A percentile compares a stretch with the other conserved stretches of the same genome.
These are phyloP conservation scores for Idris sp. DNA, from an alignment of 1,140 invertebrate genomes.

Conservation along the genomic window DNA sequence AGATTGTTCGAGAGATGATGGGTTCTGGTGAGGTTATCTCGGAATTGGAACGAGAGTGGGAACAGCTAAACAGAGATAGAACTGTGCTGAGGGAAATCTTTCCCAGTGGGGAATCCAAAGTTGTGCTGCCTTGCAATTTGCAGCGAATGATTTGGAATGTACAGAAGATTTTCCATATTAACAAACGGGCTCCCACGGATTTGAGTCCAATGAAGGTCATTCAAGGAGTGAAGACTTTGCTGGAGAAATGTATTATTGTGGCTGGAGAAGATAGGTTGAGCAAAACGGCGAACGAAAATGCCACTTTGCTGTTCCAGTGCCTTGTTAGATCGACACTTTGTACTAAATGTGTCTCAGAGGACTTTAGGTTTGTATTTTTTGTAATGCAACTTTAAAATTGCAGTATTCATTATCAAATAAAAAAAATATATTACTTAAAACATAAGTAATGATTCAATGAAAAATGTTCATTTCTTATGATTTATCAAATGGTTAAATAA, in stretches of 20 bases:
- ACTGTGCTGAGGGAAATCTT: conserved; percentile 91
- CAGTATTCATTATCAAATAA: too few relatives aligned
- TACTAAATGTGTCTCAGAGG: conserved; percentile 96
- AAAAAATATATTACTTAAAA: too few relatives aligned
- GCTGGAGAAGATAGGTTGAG: conserved; percentile 96
- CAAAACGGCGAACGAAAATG: conserved; percentile 98
- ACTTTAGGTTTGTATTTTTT: too few relatives aligned
- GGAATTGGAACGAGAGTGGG: conserved; percentile 97
- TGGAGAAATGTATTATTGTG: conserved; percentile 95
- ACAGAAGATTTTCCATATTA: conserved; percentile 99
- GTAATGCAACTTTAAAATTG: too few relatives aligned
- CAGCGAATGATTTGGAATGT: conserved; percentile 99
- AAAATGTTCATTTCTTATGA: too few relatives aligned
- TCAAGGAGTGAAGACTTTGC: conserved; percentile 90
- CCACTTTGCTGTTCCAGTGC: conserved; percentile 97
- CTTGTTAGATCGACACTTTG: conserved; percentile 96
- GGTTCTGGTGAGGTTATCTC: conserved; percentile 94
- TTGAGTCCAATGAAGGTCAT: conserved; percentile 95
- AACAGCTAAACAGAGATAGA: conserved; percentile 92
- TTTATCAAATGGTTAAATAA: too few relatives aligned
- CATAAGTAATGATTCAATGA: too few relatives aligned
- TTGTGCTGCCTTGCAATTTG: conserved; percentile 98
- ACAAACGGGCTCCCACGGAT: conserved; percentile 94
- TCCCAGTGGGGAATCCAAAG: conserved; percentile 90
- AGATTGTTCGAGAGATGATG: conserved; percentile 95